A percentile compares a stretch with the other conserved stretches of the same genome.
These are phyloP conservation scores for Coelinius sp. DNA, from an alignment of 2,888 invertebrate genomes.

Conservation along the genomic window DNA sequence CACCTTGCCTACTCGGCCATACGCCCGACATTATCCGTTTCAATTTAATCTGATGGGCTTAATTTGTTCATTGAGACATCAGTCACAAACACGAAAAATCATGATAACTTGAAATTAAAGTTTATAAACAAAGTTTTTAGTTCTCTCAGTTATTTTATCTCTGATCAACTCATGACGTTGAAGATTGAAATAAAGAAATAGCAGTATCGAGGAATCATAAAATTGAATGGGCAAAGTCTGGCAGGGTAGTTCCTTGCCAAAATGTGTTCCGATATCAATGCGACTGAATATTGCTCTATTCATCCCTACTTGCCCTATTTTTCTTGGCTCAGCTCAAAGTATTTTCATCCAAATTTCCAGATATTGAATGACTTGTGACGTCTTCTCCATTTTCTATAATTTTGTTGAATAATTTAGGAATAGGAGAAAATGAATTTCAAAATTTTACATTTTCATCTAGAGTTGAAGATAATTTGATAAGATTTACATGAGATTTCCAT, in stretches of 20 bases:
- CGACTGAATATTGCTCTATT: conserved; percentile 3
- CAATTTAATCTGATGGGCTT: no score
- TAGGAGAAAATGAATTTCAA: no score
- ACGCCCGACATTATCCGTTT: no score
- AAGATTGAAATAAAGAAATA: conserved; percentile 1
- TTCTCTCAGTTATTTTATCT: neutral
- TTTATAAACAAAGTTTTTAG: neutral
- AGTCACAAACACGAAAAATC: no score
- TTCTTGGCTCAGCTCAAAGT: neutral
- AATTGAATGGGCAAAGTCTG: conserved; percentile 11
- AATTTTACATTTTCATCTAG: neutral
- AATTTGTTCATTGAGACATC: no score
- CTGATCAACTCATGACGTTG: neutral
- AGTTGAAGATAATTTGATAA: neutral
- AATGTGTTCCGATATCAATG: conserved; percentile 15
- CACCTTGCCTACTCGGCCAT: no score
- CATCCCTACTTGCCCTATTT: conserved; percentile 12
- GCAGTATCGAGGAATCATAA: neutral
- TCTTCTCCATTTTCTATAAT: neutral
- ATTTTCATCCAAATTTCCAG: neutral
- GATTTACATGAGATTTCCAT: neutral
- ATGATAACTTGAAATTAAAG: no score
- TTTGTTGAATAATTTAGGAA: neutral
- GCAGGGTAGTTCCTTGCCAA: conserved; percentile 31
- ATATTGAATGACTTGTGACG: neutral